Evolutionary conservation across 2,888 invertebrate species (phyloP), one percentile per base, ranked within the genome.

Genomic region (Elmis aenea): DNA sequence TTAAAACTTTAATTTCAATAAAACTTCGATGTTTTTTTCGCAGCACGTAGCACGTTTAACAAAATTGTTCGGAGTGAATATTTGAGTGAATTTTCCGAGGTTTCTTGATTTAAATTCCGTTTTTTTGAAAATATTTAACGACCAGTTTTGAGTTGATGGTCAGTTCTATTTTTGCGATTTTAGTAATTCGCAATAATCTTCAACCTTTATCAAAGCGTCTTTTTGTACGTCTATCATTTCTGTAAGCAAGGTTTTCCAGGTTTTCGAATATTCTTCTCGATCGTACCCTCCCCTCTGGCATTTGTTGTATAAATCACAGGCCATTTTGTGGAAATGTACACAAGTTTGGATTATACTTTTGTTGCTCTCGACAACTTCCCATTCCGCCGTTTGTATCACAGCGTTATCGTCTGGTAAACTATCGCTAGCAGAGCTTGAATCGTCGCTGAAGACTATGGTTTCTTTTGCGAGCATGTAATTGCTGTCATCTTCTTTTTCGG

Each of bases 271-370:
- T 16, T 60, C 55, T 14, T 46, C 89, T 70, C 90, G 90, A 71
- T 94, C 93, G 69, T 93, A 94, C 67, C 92, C 92, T 18, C 91
- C 91, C 65, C 87, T 85, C 52, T 89, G 79, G 13, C 91, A 88
- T 68, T 83, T 78, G 55, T 80, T 77, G 54, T 91, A 79, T 41
- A 94, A 75, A 49, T 78, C 81, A 61, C 73, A 71, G 57, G 83
- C 81, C 66, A 88, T 84, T 58, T 82, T 79, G 55, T 81, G 73
- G 60, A 84, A 82, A 61, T 77, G 77, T 52, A 79, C 78, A 57
- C 85, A 73, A 63, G 79, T 81, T 62, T 85, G 83, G 46, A 81
- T 78, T 40, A 88, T 75, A 39, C 78, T 75, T 65, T 87, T 85
- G 73, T 94, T 93, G 62, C 83, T 85, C 65, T 95, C 95, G 30